These are phyloP conservation scores for Periphyllus acericola DNA, from an alignment of 2,888 invertebrate genomes.

Conservation along the genomic window DNA sequence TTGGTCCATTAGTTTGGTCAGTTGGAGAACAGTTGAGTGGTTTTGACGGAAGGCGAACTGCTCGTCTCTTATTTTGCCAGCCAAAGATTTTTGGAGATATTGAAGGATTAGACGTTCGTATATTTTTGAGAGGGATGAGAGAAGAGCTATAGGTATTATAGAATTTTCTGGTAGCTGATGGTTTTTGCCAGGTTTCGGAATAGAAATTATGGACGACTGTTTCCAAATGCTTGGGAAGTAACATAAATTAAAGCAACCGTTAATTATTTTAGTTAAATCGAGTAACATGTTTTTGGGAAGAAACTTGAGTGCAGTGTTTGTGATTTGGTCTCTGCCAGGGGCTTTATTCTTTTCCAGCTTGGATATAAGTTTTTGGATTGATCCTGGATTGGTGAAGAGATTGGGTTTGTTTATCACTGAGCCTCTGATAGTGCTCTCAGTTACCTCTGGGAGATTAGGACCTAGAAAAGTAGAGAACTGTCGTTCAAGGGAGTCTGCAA, in stretches of 20 bases:
- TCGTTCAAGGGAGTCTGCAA: not conserved
- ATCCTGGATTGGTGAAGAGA: not conserved
- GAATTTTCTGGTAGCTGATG: not conserved
- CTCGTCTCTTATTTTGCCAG: no score
- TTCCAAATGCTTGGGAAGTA: not conserved
- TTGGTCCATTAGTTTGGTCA: no score
- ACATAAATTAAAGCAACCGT: not conserved
- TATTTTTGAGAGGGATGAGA: no score
- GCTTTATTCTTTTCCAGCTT: not conserved
- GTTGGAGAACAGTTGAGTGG: no score
- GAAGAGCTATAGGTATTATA: no score
- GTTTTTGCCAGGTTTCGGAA: slow-evolving; percentile 1
- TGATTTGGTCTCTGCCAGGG: not conserved
- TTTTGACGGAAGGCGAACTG: no score
- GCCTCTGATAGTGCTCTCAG: no score
- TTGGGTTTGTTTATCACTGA: not conserved
- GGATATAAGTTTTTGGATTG: not conserved
- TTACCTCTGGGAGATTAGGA: no score
- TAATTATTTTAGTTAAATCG: not conserved
- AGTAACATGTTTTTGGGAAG: not conserved
- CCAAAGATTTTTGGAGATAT: no score
- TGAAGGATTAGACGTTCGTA: not conserved
- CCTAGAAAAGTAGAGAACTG: not conserved
- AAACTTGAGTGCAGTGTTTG: not conserved
- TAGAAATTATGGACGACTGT: not conserved